These are phyloP conservation scores for Halcyon senegalensis DNA, from an alignment of 2,113 vertebrate genomes.

Conservation along the genomic window DNA sequence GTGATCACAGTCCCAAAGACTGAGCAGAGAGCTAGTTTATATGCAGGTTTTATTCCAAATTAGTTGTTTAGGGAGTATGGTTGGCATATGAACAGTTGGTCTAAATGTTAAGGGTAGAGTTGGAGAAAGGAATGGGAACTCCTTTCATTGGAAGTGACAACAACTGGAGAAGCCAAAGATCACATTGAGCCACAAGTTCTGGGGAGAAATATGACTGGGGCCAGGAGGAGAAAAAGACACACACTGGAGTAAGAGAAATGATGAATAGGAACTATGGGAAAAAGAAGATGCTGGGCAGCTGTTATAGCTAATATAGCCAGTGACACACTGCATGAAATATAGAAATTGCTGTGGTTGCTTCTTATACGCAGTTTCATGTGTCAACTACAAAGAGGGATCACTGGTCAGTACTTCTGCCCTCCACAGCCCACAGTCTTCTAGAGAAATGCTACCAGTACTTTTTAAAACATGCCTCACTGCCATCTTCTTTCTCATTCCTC, in stretches of 20 bases:
- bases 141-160: neutral
- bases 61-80: neutral
- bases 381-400: neutral
- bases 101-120: neutral
- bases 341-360: neutral
- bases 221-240: neutral
- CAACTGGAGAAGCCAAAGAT: neutral
- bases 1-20: neutral
- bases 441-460: neutral
- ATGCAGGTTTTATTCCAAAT: neutral
- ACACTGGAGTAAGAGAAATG: neutral
- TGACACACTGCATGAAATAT: rapidly evolving
- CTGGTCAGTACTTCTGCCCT: neutral
- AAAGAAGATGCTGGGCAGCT: neutral
- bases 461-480: neutral
- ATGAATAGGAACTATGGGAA: neutral
- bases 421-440: neutral
- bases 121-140: neutral
- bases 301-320: neutral
- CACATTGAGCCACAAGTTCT: neutral
- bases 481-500: neutral
- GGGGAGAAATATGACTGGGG: neutral
- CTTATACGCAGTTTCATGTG: neutral
- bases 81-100: neutral
- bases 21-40: neutral